Base-by-base conservation (phyloP, 2,888 invertebrate species). In the Druceiella hillmani region DNA sequence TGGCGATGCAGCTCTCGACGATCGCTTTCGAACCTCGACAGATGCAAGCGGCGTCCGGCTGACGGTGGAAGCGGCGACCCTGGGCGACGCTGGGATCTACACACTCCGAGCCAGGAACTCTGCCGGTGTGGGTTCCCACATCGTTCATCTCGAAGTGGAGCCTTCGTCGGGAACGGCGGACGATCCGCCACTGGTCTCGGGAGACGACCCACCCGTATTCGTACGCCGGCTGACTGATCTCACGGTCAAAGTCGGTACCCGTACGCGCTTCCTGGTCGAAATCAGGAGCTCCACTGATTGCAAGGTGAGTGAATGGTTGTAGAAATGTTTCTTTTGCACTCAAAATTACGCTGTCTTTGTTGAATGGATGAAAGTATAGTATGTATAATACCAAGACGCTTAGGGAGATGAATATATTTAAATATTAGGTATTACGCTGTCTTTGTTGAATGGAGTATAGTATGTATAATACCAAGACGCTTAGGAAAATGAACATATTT, bases 201-300 rank as follows among this genome's bases (percentile, higher is more conserved):
- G 81, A 33, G 83, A 83, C 43, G 81, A 83, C 61, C 84, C 85
- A 6, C 93, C 94, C 14, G 74, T 81, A 48, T 92, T 94, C 66
- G 70, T 90, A 44, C 77, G 92, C 43, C 76, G 89, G 45, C 78
- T 93, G 35, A 84, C 83, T 55, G 90, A 93, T 64, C 78, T 91
- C 36, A 82, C 87, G 9, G 90, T 89, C 42, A 90, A 92, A 70
- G 90, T 93, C 55, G 92, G 92, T 55, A 87, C 89, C 27, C 75
- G 90, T 54, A 86, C 88, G 2, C 74, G 90, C 51, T 83, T 91
- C 55, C 75, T 91, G 31, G 87, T 89, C 31, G 90, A 91, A 66
- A 84, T 90, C 46, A 74, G 81, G 56, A 87, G 86, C 64, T 77
- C 83, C 33, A 78, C 83, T 29, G 86, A 85, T 58, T 77, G 84